phyloP scores from a whole-genome alignment of 2,797 vertebrate species.

The Denticeps clupeoides region DNA sequence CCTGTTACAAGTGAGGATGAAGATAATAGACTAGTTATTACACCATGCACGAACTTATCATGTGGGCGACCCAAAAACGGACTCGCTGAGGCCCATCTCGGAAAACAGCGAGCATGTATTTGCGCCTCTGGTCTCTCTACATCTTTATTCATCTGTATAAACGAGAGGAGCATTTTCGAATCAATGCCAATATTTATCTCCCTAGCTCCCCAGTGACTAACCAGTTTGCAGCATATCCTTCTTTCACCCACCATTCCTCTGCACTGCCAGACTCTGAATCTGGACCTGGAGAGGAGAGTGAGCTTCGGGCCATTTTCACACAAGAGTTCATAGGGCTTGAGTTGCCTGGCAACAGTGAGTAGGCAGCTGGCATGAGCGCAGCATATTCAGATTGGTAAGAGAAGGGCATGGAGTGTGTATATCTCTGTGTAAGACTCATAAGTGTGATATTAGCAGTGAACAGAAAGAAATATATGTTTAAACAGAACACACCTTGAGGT shows the following conservation, averaged over 20 bases:
- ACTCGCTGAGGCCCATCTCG: too few species aligned
- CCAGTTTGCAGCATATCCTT: too few species aligned
- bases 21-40: constrained; percentile 5
- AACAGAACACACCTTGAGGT: neutral
- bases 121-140: too few species aligned
- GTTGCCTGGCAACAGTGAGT: constrained; percentile 34
- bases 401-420: constrained; percentile 7
- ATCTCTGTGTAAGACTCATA: neutral
- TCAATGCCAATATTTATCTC: too few species aligned
- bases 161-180: too few species aligned
- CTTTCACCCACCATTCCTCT: too few species aligned
- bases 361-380: constrained; percentile 20
- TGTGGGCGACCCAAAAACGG: constrained; percentile 4
- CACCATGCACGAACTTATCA: constrained; percentile 4
- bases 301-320: neutral
- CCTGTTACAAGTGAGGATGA: constrained; percentile 1
- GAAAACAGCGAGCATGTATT: too few species aligned
- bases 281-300: neutral
- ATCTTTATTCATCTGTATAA: too few species aligned
- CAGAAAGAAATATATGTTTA: neutral
- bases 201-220: too few species aligned
- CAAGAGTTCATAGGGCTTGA: constrained; percentile 28
- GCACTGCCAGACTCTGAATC: too few species aligned
- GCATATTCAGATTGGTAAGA: constrained; percentile 26
- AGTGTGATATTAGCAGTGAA: too few species aligned